Conservation (phyloP, 2,113 vertebrate genomes). For the Nicator chloris region DNA sequence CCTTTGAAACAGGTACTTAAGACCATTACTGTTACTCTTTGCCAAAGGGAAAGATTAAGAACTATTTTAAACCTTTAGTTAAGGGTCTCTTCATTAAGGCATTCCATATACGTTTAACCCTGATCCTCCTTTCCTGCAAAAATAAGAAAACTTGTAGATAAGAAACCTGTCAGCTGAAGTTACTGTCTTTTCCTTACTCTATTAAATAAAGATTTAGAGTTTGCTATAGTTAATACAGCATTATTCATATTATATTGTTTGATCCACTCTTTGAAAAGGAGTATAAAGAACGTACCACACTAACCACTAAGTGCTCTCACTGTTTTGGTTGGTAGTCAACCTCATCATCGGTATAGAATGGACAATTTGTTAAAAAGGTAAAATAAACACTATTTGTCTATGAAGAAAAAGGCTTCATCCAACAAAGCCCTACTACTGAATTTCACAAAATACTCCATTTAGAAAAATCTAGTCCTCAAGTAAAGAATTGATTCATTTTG, state of each 20-base stretch:
- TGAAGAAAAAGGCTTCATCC: not conserved
- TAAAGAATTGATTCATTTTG: not conserved
- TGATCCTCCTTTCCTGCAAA: not conserved
- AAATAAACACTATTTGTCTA: not conserved
- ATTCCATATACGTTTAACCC: not conserved
- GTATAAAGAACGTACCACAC: not conserved
- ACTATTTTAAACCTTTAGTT: not conserved
- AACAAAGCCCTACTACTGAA: not conserved
- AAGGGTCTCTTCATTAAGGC: not conserved
- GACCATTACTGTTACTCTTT: not conserved
- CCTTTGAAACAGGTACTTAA: not conserved
- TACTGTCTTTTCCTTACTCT: not conserved
- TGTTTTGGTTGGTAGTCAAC: not conserved
- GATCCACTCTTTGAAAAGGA: not conserved
- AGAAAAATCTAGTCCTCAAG: not conserved
- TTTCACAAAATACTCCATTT: not conserved
- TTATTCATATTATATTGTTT: not conserved
- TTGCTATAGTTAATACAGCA: not conserved
- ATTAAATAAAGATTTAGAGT: not conserved
- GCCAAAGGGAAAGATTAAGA: not conserved
- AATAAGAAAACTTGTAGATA: not conserved
- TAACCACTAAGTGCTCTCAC: not conserved
- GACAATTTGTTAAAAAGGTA: not conserved
- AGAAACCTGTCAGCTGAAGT: not conserved
- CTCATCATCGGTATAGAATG: not conserved